Evolutionary conservation across 92 coral and sea anemone species (phyloP), one percentile per base, ranked within the genome.

Genomic region (Paramuricea clavata): DNA sequence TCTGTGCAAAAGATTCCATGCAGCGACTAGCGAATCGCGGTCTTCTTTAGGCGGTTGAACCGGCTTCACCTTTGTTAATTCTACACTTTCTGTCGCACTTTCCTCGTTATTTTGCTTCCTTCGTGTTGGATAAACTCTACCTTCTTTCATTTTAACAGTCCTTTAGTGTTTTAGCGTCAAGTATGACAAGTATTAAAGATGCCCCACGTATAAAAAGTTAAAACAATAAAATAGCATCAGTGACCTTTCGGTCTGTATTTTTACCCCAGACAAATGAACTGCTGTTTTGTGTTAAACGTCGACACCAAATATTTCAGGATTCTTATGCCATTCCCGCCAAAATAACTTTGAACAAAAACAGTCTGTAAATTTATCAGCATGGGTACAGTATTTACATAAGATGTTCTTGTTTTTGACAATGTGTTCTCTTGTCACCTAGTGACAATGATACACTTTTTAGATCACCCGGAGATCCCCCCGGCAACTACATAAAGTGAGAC

Each of bases 1-100:
- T 73, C 83, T 86, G 57, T 91, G 85, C 2, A 93, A 35, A 3
- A 68, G 75, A 15, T 82, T 78, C 99, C 98, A 94, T 52, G 84
- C 84, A 17, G 50, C 16, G 15, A 61, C 35, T 17, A 59, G 74
- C 12, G 84, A 21, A 22, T 33, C 59, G 13, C 84, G 84, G 36
- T 79, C 84, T 25, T 8, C 4, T 9, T 3, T 21, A 2, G 62
- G 17, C 27, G 25, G 62, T 54, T 54, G 11, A 17, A 54, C 34
- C 1, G 84, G 54, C 34, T 79, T 17, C 12, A 79, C 84, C 15
- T 36, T 69, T n/a, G 67, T 65, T 4, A 79, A 39, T 60, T 79
- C 84, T 11, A 79, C 72, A 33, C 47, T 79, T 61, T 60, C 84
- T 34, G 49, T 12, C 21, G 19, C 6, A 15, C 59, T 54, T 54